These are phyloP conservation scores for Corythaeola cristata DNA, from an alignment of 2,113 vertebrate species.

Conservation along the genomic window DNA sequence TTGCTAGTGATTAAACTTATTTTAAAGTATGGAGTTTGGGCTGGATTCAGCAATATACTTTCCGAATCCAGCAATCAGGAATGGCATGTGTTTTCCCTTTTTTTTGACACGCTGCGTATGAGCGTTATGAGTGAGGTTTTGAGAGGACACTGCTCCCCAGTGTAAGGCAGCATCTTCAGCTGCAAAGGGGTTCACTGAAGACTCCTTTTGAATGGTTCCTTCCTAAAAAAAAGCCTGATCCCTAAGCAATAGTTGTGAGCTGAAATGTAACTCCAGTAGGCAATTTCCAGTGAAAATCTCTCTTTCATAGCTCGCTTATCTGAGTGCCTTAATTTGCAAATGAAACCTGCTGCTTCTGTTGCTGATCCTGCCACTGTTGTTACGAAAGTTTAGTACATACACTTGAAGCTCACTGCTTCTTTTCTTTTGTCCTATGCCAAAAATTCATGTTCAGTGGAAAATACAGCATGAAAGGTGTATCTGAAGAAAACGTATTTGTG, in stretches of 20 bases:
- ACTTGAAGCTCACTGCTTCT: conserved; percentile 23
- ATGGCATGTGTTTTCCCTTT: background rate
- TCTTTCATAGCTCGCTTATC: background rate
- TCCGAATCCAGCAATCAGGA: background rate
- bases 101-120: background rate
- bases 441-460: background rate
- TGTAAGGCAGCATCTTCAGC: background rate
- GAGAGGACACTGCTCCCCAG: background rate
- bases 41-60: background rate
- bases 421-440: conserved; percentile 37
- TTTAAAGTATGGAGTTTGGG: background rate
- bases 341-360: conserved; percentile 43
- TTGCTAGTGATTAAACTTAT: background rate
- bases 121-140: background rate
- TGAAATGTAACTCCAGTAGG: background rate
- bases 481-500: background rate
- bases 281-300: background rate
- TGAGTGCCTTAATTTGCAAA: conserved; percentile 11
- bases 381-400: background rate
- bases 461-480: background rate
- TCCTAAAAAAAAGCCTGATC: background rate
- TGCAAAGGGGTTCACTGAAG: background rate
- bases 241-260: background rate
- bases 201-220: background rate
- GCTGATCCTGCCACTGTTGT: conserved; percentile 26